Evolutionary conservation across 2,113 vertebrate genomes (phyloP).

Genomic region (Pelusios castaneus): DNA sequence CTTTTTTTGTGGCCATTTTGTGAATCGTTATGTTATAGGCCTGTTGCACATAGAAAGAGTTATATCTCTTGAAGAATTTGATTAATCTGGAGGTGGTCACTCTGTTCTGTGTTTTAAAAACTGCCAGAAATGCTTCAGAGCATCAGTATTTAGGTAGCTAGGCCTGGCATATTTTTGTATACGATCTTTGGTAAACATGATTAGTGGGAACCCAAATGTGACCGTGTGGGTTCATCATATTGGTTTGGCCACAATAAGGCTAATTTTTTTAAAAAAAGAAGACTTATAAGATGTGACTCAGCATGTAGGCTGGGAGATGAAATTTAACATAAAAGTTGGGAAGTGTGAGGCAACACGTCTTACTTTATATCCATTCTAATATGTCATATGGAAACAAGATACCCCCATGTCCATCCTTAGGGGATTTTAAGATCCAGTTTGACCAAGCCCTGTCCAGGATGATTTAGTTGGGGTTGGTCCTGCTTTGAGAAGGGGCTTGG

Average conservation of each 20-base stretch:
- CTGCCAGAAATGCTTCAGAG: conserved; percentile 68
- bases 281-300: conserved; percentile 27
- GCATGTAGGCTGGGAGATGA: conserved; percentile 35
- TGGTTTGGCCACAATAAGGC: conserved; percentile 66
- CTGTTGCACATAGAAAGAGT: conserved; percentile 42
- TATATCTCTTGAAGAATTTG: conserved; percentile 48
- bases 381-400: conserved; percentile 9
- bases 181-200: conserved; percentile 67
- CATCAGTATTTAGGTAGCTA: conserved; percentile 59
- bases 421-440: too few species aligned
- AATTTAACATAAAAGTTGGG: conserved; percentile 14
- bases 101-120: conserved; percentile 32
- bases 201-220: conserved; percentile 72
- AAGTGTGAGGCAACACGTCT: conserved; percentile 18
- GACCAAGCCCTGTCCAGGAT: too few species aligned
- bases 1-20: conserved; percentile 24
- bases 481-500: too few species aligned
- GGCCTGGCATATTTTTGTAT: conserved; percentile 71
- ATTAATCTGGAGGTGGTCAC: not conserved
- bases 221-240: conserved; percentile 64
- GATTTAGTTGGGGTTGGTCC: too few species aligned
- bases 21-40: conserved; percentile 52
- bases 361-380: conserved; percentile 6
- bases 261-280: conserved; percentile 67
- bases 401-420: too few species aligned